Conservation (phyloP, 2,113 vertebrate species). For the Protobothrops flavoviridis region DNA sequence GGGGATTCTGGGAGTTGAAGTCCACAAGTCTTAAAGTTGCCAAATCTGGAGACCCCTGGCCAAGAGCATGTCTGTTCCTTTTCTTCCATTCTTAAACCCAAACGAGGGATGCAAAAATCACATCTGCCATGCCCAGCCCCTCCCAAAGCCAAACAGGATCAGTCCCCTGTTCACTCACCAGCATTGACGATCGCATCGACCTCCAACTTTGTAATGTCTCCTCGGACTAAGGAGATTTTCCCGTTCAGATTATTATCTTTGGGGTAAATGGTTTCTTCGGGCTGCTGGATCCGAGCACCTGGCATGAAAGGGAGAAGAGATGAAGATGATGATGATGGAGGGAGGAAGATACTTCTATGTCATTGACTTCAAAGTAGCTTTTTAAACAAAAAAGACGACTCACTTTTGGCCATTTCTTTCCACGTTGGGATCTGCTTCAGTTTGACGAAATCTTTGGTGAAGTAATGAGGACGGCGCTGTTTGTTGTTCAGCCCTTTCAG, state of each 20-base stretch:
- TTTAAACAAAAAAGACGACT: neutral
- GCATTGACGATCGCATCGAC: constrained; percentile 85
- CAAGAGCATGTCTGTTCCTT: neutral
- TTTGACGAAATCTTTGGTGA: constrained; percentile 67
- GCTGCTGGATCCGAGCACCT: constrained; percentile 47
- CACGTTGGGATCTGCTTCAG: constrained; percentile 78
- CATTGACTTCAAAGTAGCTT: neutral
- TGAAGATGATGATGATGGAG: neutral
- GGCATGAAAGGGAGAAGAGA: neutral
- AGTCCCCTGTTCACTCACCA: constrained; percentile 67
- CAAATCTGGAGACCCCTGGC: neutral
- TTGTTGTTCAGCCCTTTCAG: constrained; percentile 74
- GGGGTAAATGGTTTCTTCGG: constrained; percentile 58
- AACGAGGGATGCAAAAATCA: neutral
- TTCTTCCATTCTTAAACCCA: neutral
- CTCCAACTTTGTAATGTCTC: constrained; percentile 87
- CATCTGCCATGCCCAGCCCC: too few relatives aligned
- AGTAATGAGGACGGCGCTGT: constrained; percentile 75
- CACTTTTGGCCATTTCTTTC: constrained; percentile 72
- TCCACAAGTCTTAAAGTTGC: neutral
- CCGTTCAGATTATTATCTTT: constrained; percentile 74
- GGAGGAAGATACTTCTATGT: neutral
- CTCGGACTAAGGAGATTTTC: constrained; percentile 82
- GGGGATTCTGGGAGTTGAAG: neutral
- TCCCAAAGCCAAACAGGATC: neutral